A percentile compares a stretch with the other conserved stretches of the same genome.
Evolutionary conservation across 2,888 invertebrate species (phyloP).

Genomic region (Drosophila maculinotata): DNA sequence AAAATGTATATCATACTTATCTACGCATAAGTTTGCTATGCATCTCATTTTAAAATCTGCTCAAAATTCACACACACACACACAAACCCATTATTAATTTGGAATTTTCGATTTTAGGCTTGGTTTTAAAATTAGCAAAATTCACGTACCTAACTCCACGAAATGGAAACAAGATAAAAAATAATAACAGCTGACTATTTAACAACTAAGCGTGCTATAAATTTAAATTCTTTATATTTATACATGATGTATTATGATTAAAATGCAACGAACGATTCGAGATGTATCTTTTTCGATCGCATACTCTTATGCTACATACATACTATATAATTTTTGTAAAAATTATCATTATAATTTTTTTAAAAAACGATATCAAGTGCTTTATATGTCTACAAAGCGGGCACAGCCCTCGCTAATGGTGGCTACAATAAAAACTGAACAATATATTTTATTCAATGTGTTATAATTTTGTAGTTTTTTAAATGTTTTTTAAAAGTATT

Average conservation of each 20-base stretch:
- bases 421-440: slow-evolving; percentile 63
- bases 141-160: slow-evolving; percentile 62
- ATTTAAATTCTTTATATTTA: slow-evolving; percentile 23
- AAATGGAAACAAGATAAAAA: slow-evolving; percentile 19
- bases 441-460: slow-evolving; percentile 29
- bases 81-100: slow-evolving; percentile 26
- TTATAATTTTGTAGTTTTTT: slow-evolving; percentile 32
- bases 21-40: slow-evolving; percentile 61
- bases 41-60: slow-evolving; percentile 3
- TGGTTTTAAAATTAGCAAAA: slow-evolving; percentile 83
- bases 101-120: slow-evolving; percentile 84
- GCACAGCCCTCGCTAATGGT: slow-evolving; percentile 46
- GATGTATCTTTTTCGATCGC: slow-evolving; percentile 30
- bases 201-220: slow-evolving; percentile 56
- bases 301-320: slow-evolving; percentile 16
- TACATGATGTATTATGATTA: slow-evolving; percentile 39
- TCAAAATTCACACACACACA: slow-evolving; percentile 15
- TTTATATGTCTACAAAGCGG: slow-evolving; percentile 44
- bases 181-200: slow-evolving; percentile 32
- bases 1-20: slow-evolving; percentile 59
- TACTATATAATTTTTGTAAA: slow-evolving; percentile 53
- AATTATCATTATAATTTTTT: slow-evolving; percentile 43
- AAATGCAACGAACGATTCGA: slow-evolving; percentile 58
- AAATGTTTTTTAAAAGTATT: slow-evolving; percentile 4
- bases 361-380: slow-evolving; percentile 40